Evolutionary conservation across 2,888 invertebrate genomes (phyloP), one percentile per base, ranked within the genome.

Genomic region (Epinotia demarniana): DNA sequence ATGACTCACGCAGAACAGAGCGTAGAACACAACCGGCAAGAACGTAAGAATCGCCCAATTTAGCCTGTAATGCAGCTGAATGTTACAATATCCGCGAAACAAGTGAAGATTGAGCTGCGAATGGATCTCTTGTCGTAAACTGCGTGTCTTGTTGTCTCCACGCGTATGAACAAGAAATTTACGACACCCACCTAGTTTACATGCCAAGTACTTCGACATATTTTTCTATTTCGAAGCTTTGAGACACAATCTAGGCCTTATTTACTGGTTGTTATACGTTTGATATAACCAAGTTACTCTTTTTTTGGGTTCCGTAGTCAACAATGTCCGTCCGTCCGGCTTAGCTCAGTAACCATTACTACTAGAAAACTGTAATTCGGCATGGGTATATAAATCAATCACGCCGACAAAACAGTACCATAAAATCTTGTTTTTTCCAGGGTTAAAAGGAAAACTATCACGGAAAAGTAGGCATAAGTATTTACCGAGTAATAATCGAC

Each of bases 81-180:
- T 91, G 91, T 87, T 89, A 89, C 89, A 90, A 89, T 91, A 92
- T 88, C 86, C 87, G 84, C 82, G 89, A 85, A 89, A 88, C 91
- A 91, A 90, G 88, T 89, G 89, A 84, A 92, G 93, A 93, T 93
- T 93, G 93, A 91, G 89, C 86, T 88, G 86, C 84, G 86, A 90
- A 90, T 86, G 87, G 88, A 84, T 84, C 81, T 81, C 86, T 81
- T 83, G 85, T 88, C 90, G 89, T 92, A 91, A 92, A 92, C 86
- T 85, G 89, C 85, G 84, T 87, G 85, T 86, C 89, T 89, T 90
- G 87, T 91, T 91, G 80, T 84, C 86, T 80, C 81, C 78, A 78
- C 79, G 81, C 81, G 82, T 81, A 83, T 81, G 79, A 85, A 88
- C 83, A 83, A 82, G 79, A 80, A 86, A 86, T 90, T 90, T 90